These are phyloP conservation scores for Stichopus horrens DNA, from an alignment of 53 echinoderm and acorn worm genomes.

Conservation along the genomic window DNA sequence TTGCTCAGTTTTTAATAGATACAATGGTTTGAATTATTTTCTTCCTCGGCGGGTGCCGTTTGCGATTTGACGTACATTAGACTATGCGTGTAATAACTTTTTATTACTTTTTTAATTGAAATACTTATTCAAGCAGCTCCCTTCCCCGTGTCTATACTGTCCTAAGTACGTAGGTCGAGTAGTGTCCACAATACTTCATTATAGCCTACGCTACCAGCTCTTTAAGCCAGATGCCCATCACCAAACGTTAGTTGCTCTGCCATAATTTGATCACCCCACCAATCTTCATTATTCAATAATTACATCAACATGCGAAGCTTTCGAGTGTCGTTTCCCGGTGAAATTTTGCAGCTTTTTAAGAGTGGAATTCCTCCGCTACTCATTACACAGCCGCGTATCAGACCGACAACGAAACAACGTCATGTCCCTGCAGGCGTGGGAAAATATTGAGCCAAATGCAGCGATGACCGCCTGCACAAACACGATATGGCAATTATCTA, in stretches of 20 bases:
- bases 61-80: too few relatives aligned
- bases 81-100: not conserved
- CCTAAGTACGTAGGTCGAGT: too few relatives aligned
- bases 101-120: not conserved
- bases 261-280: conserved; percentile 43
- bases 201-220: conserved; percentile 1
- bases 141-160: too few relatives aligned
- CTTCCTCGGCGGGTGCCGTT: too few relatives aligned
- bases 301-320: conserved; percentile 30
- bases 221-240: conserved; percentile 12
- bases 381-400: conserved; percentile 39
- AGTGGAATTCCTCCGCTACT: conserved; percentile 24
- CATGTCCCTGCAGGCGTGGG: conserved; percentile 22
- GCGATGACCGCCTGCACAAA: conserved; percentile 25
- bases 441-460: conserved; percentile 14
- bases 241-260: conserved; percentile 15
- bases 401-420: conserved; percentile 4
- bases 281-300: conserved; percentile 46
- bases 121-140: not conserved
- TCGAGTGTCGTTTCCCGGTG: conserved; percentile 38
- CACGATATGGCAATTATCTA: conserved; percentile 32
- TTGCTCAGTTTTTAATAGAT: too few relatives aligned
- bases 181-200: not conserved
- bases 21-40: too few relatives aligned
- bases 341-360: conserved; percentile 36